A percentile compares a stretch with the other conserved stretches of the same genome.
phyloP scores from a whole-genome alignment of 2,113 vertebrate species.

The Chamaea fasciata region DNA sequence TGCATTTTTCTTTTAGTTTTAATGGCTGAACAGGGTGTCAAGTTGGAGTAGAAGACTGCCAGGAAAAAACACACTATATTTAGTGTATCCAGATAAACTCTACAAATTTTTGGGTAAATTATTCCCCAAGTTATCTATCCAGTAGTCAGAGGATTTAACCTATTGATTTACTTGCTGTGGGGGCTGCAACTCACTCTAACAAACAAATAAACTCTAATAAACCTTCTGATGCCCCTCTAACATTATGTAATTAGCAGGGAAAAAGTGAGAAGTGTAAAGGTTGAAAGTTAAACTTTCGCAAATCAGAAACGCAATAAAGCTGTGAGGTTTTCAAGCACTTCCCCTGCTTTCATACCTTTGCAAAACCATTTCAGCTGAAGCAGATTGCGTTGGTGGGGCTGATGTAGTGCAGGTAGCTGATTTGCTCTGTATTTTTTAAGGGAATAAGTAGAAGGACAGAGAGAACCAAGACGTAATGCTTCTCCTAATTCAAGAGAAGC shows the following conservation, averaged over 20 bases:
- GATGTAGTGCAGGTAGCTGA: background rate
- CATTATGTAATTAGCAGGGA: background rate
- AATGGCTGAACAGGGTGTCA: background rate
- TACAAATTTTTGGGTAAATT: background rate
- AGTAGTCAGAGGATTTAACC: background rate
- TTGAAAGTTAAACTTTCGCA: background rate
- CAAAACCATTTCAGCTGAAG: background rate
- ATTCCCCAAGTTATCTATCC: accelerated
- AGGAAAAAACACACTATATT: background rate
- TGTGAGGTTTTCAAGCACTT: background rate
- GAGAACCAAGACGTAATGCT: background rate
- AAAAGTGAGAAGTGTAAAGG: background rate
- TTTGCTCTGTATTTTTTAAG: background rate
- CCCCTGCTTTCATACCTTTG: background rate
- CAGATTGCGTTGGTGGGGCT: background rate
- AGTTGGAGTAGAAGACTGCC: background rate
- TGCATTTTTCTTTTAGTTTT: background rate
- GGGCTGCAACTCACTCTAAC: background rate
- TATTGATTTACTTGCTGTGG: background rate
- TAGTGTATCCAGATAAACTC: background rate
- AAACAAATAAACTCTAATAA: background rate
- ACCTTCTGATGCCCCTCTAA: background rate
- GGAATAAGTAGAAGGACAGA: background rate
- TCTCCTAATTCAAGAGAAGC: background rate
- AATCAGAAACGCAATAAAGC: background rate